phyloP scores from a whole-genome alignment of 2,113 vertebrate genomes.

The Numenius arquata region DNA sequence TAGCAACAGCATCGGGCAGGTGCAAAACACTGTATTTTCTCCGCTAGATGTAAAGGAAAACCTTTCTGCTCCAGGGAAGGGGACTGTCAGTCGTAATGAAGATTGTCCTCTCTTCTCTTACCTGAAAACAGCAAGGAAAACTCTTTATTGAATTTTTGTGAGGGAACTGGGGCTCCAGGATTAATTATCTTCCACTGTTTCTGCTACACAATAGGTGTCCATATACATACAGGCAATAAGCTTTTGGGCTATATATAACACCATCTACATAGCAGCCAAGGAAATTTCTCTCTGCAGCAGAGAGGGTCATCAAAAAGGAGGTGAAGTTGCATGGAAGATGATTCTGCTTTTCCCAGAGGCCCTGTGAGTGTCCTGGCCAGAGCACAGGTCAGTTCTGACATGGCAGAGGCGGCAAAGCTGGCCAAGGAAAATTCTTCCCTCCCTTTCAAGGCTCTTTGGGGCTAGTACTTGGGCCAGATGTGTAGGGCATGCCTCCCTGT shows the following conservation, averaged over 20 bases:
- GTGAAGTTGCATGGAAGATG: not conserved
- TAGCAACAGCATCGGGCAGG: conserved; percentile 40
- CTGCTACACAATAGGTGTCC: not conserved
- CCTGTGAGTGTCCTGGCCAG: not conserved
- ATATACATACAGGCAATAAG: not conserved
- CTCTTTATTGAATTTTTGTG: not conserved
- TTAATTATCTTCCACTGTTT: conserved; percentile 4
- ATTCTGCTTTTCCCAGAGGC: not conserved
- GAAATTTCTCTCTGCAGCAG: not conserved
- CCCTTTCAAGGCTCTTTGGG: not conserved
- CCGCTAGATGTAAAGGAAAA: not conserved
- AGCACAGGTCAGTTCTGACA: not conserved
- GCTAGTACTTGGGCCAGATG: not conserved
- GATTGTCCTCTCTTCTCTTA: conserved; percentile 2
- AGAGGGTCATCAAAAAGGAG: not conserved
- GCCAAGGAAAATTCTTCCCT: not conserved
- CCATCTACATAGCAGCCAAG: not conserved
- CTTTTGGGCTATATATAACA: not conserved
- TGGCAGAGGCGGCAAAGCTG: not conserved
- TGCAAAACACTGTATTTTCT: not conserved
- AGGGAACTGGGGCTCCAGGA: not conserved
- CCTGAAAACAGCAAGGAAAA: not conserved
- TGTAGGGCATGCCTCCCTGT: not conserved
- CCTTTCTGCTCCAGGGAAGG: not conserved
- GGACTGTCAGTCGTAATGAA: not conserved